A percentile compares a stretch with the other conserved stretches of the same genome.
phyloP scores from a whole-genome alignment of 1,140 invertebrate genomes.

The Drosophila mauritiana region DNA sequence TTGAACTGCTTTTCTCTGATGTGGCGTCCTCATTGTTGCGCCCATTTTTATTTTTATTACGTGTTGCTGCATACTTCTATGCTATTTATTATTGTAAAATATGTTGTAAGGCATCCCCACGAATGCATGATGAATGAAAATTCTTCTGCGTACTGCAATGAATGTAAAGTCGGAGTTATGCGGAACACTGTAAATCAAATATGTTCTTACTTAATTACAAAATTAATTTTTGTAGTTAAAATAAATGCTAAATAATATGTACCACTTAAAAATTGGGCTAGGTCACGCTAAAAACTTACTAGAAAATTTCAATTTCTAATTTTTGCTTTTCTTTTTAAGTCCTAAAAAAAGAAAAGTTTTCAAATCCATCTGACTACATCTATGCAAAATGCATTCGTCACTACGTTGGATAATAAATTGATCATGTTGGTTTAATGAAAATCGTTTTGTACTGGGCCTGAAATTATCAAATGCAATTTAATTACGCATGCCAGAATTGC shows the following conservation, averaged over 20 bases:
- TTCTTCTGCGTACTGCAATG: background rate
- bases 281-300: too few relatives aligned
- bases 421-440: background rate
- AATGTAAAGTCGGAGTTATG: background rate
- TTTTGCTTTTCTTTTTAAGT: too few relatives aligned
- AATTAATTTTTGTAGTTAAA: too few relatives aligned
- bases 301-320: background rate
- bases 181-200: too few relatives aligned
- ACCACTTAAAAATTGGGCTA: too few relatives aligned
- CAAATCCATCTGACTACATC: background rate
- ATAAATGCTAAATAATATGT: too few relatives aligned
- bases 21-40: constrained; percentile 45
- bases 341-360: background rate
- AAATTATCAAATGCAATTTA: constrained; percentile 64
- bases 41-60: constrained; percentile 64
- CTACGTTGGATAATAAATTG: background rate
- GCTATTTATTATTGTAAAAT: constrained; percentile 63
- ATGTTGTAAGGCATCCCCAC: constrained; percentile 34
- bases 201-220: too few relatives aligned
- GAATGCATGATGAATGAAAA: constrained; percentile 47
- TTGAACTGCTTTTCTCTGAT: constrained; percentile 6
- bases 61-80: constrained; percentile 64
- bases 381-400: background rate
- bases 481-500: constrained; percentile 62
- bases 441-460: background rate